A percentile compares a stretch with the other conserved stretches of the same genome.
phyloP scores from a whole-genome alignment of 2,113 vertebrate species.

The Sapayoa aenigma region DNA sequence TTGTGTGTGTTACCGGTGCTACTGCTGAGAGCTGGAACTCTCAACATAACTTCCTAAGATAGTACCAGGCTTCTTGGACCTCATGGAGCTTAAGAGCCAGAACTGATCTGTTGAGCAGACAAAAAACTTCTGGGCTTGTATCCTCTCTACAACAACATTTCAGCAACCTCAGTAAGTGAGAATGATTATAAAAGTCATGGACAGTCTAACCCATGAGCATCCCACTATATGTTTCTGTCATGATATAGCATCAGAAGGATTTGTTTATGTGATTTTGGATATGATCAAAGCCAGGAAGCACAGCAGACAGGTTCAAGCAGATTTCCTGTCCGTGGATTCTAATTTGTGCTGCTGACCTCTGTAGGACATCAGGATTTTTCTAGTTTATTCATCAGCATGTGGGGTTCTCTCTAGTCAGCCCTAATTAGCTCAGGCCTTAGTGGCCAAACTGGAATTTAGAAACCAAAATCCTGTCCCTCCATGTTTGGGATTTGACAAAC shows the following conservation, averaged over 20 bases:
- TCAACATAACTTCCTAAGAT: background rate
- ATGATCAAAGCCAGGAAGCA: background rate
- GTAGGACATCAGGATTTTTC: background rate
- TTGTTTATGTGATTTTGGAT: background rate
- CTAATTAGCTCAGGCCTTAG: background rate
- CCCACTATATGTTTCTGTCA: background rate
- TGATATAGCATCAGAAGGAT: accelerated
- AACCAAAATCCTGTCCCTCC: background rate
- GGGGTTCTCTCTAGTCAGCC: background rate
- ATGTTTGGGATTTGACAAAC: background rate
- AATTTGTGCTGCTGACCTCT: background rate
- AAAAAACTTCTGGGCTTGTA: background rate
- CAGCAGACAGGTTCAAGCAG: background rate
- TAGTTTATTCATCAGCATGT: background rate
- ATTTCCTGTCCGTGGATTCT: background rate
- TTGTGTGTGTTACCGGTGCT: background rate
- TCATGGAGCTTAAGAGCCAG: background rate
- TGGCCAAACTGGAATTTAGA: background rate
- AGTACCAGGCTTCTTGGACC: background rate
- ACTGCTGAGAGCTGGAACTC: background rate
- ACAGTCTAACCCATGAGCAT: background rate
- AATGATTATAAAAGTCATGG: background rate
- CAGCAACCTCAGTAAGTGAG: background rate
- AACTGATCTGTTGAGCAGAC: background rate
- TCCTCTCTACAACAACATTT: background rate